These are phyloP conservation scores for Glareola pratincola DNA, from an alignment of 2,113 vertebrate species.

Conservation along the genomic window DNA sequence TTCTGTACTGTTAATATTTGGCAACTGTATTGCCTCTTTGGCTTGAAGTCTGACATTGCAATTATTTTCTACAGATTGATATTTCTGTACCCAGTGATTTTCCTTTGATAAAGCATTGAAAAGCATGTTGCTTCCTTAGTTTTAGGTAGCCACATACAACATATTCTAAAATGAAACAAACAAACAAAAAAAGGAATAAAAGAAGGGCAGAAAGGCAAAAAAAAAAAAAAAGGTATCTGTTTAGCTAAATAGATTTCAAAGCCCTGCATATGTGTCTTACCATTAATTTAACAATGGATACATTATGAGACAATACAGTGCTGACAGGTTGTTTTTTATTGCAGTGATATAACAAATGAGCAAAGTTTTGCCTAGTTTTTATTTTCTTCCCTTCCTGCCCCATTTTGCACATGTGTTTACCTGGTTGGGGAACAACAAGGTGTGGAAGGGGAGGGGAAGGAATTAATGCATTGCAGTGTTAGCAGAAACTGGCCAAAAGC, in stretches of 20 bases:
- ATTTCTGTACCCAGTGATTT: not conserved
- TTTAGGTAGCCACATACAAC: not conserved
- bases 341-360: not conserved
- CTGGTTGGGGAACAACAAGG: not conserved
- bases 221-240: not conserved
- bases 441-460: not conserved
- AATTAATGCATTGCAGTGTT: too few relatives aligned
- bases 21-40: not conserved
- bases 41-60: not conserved
- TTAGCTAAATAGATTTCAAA: not conserved
- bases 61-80: not conserved
- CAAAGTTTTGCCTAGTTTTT: not conserved
- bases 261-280: not conserved
- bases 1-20: not conserved
- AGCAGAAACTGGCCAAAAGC: not conserved
- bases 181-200: not conserved
- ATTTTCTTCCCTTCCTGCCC: not conserved
- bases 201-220: not conserved
- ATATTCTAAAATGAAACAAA: not conserved
- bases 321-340: not conserved
- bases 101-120: not conserved
- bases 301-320: not conserved
- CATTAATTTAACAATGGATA: not conserved
- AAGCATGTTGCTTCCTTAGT: not conserved
- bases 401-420: not conserved